Evolutionary conservation across 2,113 vertebrate genomes (phyloP), one percentile per base, ranked within the genome.

Genomic region (Toxostoma redivivum): DNA sequence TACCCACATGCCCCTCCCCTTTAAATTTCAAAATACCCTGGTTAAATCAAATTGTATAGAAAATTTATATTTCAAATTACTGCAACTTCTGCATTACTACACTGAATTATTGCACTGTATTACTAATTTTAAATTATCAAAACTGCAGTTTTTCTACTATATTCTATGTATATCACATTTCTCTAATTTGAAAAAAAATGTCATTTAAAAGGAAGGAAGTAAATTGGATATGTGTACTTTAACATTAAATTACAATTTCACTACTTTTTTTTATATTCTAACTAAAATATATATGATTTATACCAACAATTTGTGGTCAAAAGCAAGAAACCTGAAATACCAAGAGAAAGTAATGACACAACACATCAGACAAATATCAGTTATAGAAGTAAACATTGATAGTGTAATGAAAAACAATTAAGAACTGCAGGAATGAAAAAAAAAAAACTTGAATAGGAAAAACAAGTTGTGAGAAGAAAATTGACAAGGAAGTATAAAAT

Each of bases 1-100:
- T 66, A 22, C 23, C 12, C 33, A 51, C 2, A 17, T 8, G 2
- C 6, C 4, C 33, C 13, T 3, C 5, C 11, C 13, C 10, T 53
- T n/a, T 57, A 27, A 73, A n/a, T 11, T 53, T n/a, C 13, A 5
- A 62, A 64, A 35, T 35, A 21, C 7, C 5, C 24, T 20, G 10
- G 23, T 33, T 8, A 81, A 81, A 81, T 47, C 6, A 53, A 57
- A 72, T 22, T 48, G 6, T 35, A 47, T 21, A 51, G 11, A 58
- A 56, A n/a, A 62, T 27, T 40, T 33, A 16, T 30, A 65, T 40
- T 76, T 57, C 27, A 62, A 71, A 88, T 38, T 62, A 60, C 30
- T 58, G 13, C 15, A 80, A 50, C 12, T 42, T 18, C 17, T 37
- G 5, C 19, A 48, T 40, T 50, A 33, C 25, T 45, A 25, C 25